These are phyloP conservation scores for Drosophila leontia DNA, from an alignment of 1,140 invertebrate genomes.

Conservation along the genomic window DNA sequence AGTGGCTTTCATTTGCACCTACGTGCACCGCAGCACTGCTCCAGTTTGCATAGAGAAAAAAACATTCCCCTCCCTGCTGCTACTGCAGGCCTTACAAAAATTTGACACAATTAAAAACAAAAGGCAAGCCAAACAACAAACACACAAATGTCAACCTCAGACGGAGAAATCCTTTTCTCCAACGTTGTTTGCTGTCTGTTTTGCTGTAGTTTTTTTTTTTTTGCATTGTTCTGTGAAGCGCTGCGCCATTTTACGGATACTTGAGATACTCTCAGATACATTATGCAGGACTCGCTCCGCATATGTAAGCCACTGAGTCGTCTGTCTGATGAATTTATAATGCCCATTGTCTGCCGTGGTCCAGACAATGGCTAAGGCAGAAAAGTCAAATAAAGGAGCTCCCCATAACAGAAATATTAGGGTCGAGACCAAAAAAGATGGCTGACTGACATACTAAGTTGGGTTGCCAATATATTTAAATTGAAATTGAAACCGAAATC, in stretches of 20 bases:
- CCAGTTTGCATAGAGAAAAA: slow-evolving; percentile 32
- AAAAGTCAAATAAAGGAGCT: slow-evolving; percentile 48
- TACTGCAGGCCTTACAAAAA: slow-evolving; percentile 35
- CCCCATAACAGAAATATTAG: slow-evolving; percentile 45
- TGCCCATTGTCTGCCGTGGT: slow-evolving; percentile 71
- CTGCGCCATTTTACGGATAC: slow-evolving; percentile 74
- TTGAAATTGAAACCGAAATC: slow-evolving; percentile 47
- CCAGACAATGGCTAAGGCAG: slow-evolving; percentile 72
- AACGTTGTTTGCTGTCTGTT: slow-evolving; percentile 32
- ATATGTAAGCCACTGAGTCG: slow-evolving; percentile 45
- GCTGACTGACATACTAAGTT: slow-evolving; percentile 68
- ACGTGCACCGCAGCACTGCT: slow-evolving; percentile 61
- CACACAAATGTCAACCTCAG: slow-evolving; percentile 75
- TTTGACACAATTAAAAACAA: slow-evolving; percentile 82
- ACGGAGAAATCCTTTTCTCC: slow-evolving; percentile 55
- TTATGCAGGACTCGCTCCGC: slow-evolving; percentile 59
- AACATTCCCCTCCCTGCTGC: background rate
- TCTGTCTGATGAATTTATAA: slow-evolving; percentile 82
- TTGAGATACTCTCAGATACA: slow-evolving; percentile 57
- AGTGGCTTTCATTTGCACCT: slow-evolving; percentile 58
- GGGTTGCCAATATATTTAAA: slow-evolving; percentile 42
- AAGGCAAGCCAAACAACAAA: slow-evolving; percentile 44
- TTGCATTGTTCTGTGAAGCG: slow-evolving; percentile 69
- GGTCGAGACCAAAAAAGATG: slow-evolving; percentile 31
- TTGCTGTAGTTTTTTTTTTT: slow-evolving; percentile 1